Percentiles rank a stretch among this genome's conserved stretches.
phyloP scores from a whole-genome alignment of 37 sponge, comb jelly and placozoan species.

The Haliclona indistincta region DNA sequence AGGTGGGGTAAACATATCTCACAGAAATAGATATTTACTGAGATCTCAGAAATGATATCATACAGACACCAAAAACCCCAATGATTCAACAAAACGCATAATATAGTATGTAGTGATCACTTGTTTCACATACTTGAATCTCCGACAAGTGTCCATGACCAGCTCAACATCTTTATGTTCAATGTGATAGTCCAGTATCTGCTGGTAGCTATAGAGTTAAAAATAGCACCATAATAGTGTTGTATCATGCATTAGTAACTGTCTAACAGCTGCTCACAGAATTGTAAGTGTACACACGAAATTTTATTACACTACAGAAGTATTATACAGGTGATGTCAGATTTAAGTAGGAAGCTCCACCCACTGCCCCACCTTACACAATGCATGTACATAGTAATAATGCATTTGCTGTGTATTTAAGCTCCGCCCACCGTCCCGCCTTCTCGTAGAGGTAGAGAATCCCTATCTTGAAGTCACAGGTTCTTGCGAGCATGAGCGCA shows the following conservation, averaged over 20 bases:
- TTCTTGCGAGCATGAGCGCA: slow-evolving; percentile 91
- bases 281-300: not conserved
- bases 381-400: not conserved
- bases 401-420: not conserved
- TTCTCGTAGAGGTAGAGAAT: slow-evolving; percentile 92
- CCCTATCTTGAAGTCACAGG: slow-evolving; percentile 83
- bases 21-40: too few species aligned
- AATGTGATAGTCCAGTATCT: slow-evolving; percentile 91
- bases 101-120: too few species aligned
- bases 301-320: not conserved
- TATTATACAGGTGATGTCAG: not conserved
- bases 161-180: slow-evolving; percentile 70
- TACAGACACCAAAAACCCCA: too few species aligned
- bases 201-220: slow-evolving; percentile 74
- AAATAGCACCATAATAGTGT: not conserved
- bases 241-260: not conserved
- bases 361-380: not conserved
- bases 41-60: too few species aligned
- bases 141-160: slow-evolving; percentile 86
- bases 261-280: not conserved
- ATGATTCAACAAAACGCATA: too few species aligned
- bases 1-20: too few species aligned
- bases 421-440: slow-evolving; percentile 42
- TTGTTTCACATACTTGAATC: slow-evolving; percentile 77
- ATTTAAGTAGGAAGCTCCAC: not conserved